Conservation (phyloP, 2,797 vertebrate species). For the Intellagama lesueurii region DNA sequence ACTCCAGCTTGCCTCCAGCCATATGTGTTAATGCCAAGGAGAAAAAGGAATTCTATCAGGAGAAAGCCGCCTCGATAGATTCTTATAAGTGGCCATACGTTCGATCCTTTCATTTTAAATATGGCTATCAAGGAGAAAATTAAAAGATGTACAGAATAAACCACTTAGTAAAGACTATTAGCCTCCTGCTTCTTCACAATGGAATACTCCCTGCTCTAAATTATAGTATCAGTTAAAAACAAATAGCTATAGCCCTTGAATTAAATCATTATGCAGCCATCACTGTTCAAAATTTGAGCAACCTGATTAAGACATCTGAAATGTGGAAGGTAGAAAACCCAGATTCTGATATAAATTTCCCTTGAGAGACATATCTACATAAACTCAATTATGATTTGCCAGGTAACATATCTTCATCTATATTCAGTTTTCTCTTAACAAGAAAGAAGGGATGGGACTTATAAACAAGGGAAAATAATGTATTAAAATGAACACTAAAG, state of each 20-base stretch:
- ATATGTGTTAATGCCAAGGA: constrained; percentile 98
- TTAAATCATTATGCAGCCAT: neutral
- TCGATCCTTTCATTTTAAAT: constrained; percentile 75
- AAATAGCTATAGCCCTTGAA: neutral
- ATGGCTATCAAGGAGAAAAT: constrained; percentile 77
- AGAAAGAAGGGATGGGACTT: neutral
- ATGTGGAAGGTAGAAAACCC: neutral
- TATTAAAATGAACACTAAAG: neutral
- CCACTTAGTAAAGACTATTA: neutral
- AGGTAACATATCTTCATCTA: neutral
- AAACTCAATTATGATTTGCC: neutral
- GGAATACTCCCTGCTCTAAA: neutral
- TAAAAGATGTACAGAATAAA: neutral
- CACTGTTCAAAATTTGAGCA: neutral
- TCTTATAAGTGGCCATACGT: constrained; percentile 94
- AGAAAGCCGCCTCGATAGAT: constrained; percentile 99
- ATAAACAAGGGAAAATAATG: no score
- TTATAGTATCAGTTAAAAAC: neutral
- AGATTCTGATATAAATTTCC: neutral
- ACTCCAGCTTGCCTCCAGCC: constrained; percentile 99
- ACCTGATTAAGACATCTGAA: neutral
- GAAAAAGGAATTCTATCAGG: constrained; percentile 98
- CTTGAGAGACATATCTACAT: neutral
- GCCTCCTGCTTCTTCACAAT: neutral
- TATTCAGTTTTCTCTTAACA: neutral